Evolutionary conservation across 2,113 vertebrate species (phyloP).

Genomic region (Thalassoma bifasciatum): DNA sequence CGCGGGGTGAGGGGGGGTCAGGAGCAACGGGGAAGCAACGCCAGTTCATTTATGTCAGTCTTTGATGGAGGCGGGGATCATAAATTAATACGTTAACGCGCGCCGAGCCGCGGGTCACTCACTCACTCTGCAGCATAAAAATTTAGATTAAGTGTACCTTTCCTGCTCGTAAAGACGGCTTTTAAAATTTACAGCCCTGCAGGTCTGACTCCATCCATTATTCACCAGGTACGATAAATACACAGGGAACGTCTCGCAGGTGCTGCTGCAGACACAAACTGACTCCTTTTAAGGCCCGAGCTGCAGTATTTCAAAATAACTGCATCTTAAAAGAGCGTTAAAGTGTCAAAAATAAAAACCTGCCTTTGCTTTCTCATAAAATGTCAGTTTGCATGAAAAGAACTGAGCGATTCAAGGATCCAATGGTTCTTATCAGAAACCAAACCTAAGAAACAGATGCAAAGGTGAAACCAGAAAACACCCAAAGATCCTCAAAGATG

Average conservation of each 20-base stretch:
- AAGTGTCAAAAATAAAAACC: background rate
- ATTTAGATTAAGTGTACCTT: conserved; percentile 37
- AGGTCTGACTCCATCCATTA: conserved; percentile 12
- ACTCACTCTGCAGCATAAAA: conserved; percentile 18
- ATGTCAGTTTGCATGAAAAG: background rate
- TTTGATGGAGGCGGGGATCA: conserved; percentile 43
- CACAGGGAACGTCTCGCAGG: conserved; percentile 2
- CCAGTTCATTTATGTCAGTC: conserved; percentile 73
- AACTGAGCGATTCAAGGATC: no score
- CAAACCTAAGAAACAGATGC: no score
- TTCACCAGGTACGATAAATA: conserved; percentile 15
- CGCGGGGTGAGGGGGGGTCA: conserved; percentile 39
- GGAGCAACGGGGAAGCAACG: conserved; percentile 46
- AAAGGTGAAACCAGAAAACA: no score
- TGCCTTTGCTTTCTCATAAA: no score
- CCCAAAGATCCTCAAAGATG: no score
- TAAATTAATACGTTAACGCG: conserved; percentile 45
- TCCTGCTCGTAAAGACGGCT: background rate
- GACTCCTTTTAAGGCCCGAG: background rate
- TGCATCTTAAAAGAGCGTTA: background rate
- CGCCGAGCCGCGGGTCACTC: conserved; percentile 45
- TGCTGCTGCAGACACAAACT: background rate
- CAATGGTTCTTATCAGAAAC: no score
- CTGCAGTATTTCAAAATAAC: background rate
- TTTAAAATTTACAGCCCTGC: conserved; percentile 14